Evolutionary conservation across 1,140 invertebrate genomes (phyloP), one percentile per base, ranked within the genome.

Genomic region (Calliopsis andreniformis): DNA sequence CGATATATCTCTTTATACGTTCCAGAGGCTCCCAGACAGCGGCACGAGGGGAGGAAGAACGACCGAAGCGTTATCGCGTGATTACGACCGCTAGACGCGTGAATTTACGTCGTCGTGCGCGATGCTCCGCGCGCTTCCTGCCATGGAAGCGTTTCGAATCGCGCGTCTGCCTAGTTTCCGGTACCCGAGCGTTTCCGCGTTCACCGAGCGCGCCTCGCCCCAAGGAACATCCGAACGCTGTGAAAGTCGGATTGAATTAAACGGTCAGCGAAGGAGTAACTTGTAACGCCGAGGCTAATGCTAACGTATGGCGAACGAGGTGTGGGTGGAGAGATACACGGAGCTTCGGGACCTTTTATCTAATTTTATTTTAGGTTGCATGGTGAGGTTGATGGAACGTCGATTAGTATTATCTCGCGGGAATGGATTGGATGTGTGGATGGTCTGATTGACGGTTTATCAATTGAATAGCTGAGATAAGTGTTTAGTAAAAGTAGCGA

Each of bases 1-100:
- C 32, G 35, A 59, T 59, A 39, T 59, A 59, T 59, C 56, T 59
- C 56, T 39, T 59, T 12, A 59, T 59, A 59, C 30, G 20, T 35
- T 39, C 8, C 10, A 25, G 35, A 42, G 18, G 18, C 56, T 59
- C 12, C 35, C 56, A 23, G 56, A 59, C 16, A 39, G 56, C 32
- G 8, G 18, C 6, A 20, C 30, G 25, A 16, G 16, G 18, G 28
- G 39, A 10, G 35, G 10, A 39, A 39, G 35, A 39, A 39, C 35
- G 35, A 39, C 35, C 35, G 10, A 39, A 39, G 35, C 35, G 35
- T 39, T 39, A 39, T 39, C 35, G 35, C 4, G 10, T 10, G 35
- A 39, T 39, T 39, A 39, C 35, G 35, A 39, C 35, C 32, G 32
- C 10, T 5, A 3, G 10, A 20, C 56, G 56, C 56, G 32, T 7